Base-by-base conservation (phyloP, 2,888 invertebrate genomes). In the Athalia rosae region DNA sequence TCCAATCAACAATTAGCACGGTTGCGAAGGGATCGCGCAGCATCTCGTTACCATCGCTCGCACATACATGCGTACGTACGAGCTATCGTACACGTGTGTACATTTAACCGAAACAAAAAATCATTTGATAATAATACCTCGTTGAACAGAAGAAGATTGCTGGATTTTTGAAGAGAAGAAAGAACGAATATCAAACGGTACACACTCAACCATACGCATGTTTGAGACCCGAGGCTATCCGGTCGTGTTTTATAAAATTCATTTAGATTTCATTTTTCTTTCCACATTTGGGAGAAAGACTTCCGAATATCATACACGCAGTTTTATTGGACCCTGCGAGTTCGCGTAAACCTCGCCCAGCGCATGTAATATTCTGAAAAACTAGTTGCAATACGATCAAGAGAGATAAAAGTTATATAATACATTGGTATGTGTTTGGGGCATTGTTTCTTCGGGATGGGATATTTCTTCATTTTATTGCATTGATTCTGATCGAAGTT, bases 401-500 rank as follows among this genome's bases (percentile, higher is more conserved):
- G 58, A 4, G 41, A 43, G 58, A 71, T 71, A 71, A 71, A 15
- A 71, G 58, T 58, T 8, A 71, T 71, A 71, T 53, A 28, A 28
- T 28, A 28, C 28, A 28, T 28, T 28, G 28, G 28, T 2, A 53
- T 45, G 71, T 45, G 13, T 58, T 45, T 58, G 7, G 71, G 58
- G n/a, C 45, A 71, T 58, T 56, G 58, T 45, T 45, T 71, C 58
- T 45, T 13, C n/a, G 45, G 56, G 58, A 71, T 58, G 4, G 69
- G 58, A 48, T 43, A 56, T 71, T 71, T 58, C 69, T n/a, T 58
- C 56, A 45, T 56, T 58, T 71, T 71, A 45, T 58, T 71, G 43
- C 56, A 56, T 43, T 71, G 69, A 71, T 71, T 71, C 69, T 43
- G 56, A 71, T 71, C 69, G 58, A 71, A 71, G 43, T 71, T 71